These are phyloP conservation scores for Uria lomvia DNA, from an alignment of 2,113 vertebrate species.

Conservation along the genomic window DNA sequence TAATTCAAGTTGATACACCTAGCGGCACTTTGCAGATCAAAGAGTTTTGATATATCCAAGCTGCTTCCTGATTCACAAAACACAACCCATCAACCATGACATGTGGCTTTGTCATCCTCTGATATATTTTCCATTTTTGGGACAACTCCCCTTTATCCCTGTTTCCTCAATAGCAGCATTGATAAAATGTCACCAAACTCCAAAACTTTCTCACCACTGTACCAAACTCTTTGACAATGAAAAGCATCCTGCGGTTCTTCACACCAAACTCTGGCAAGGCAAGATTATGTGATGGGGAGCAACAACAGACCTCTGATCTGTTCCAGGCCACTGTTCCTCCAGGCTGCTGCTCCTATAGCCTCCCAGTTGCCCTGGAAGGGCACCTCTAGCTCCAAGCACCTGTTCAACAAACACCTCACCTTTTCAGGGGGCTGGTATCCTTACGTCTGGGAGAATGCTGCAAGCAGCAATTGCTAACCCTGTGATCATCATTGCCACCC, in stretches of 20 bases:
- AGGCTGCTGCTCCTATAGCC: background rate
- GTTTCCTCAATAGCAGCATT: background rate
- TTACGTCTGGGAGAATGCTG: background rate
- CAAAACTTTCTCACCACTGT: background rate
- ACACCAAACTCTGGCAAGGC: background rate
- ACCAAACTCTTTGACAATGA: background rate
- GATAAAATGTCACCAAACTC: background rate
- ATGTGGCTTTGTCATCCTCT: background rate
- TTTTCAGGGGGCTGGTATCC: background rate
- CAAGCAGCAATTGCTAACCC: background rate
- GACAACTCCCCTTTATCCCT: background rate
- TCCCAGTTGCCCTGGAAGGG: background rate
- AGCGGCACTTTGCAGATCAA: background rate
- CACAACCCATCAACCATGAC: background rate
- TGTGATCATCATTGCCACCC: background rate
- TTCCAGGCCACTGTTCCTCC: background rate
- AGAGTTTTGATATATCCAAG: background rate
- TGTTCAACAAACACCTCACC: background rate
- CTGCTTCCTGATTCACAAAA: background rate
- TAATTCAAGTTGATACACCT: background rate
- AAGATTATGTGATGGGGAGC: background rate
- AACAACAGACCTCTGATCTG: background rate
- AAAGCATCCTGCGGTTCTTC: background rate
- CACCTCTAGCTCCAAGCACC: background rate
- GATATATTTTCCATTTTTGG: background rate